A percentile compares a stretch with the other conserved stretches of the same genome.
phyloP scores from a whole-genome alignment of 2,113 vertebrate species.

The Cettia cetti region DNA sequence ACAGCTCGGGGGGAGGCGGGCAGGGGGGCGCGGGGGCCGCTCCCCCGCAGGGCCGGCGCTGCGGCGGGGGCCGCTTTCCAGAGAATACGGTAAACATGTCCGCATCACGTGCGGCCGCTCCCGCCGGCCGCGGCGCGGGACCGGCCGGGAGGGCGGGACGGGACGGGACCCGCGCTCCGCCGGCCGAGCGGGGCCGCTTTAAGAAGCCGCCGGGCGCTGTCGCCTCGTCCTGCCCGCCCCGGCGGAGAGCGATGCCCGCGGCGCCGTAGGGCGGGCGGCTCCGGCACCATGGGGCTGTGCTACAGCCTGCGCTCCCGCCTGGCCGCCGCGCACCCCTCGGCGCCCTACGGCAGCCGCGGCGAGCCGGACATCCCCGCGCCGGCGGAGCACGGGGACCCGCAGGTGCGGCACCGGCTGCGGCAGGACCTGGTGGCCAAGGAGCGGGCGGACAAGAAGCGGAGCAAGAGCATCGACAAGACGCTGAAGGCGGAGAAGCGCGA shows the following conservation, averaged over 20 bases:
- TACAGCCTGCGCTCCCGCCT: conserved; percentile 64
- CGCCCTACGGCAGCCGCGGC: conserved; percentile 32
- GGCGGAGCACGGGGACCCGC: conserved; percentile 15
- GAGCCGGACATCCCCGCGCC: background rate
- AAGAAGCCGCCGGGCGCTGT: background rate
- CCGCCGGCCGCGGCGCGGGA: background rate
- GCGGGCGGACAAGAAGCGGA: conserved; percentile 73
- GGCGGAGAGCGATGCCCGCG: background rate
- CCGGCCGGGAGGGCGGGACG: background rate
- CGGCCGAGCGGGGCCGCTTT: background rate
- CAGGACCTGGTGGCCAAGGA: conserved; percentile 36
- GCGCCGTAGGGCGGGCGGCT: background rate
- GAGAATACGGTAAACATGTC: conserved; percentile 44
- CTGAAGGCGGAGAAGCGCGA: conserved; percentile 90
- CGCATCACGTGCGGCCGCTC: conserved; percentile 35
- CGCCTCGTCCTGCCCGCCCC: background rate
- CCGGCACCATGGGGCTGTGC: conserved; percentile 55
- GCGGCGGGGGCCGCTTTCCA: background rate
- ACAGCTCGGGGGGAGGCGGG: background rate
- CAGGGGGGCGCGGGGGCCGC: background rate
- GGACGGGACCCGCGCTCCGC: background rate
- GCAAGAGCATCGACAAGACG: conserved; percentile 86
- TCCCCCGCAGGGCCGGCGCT: background rate
- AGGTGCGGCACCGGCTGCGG: conserved; percentile 53
- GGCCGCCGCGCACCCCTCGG: conserved; percentile 43